Conservation (phyloP, 2,113 vertebrate species). For the Piprites chloris region DNA sequence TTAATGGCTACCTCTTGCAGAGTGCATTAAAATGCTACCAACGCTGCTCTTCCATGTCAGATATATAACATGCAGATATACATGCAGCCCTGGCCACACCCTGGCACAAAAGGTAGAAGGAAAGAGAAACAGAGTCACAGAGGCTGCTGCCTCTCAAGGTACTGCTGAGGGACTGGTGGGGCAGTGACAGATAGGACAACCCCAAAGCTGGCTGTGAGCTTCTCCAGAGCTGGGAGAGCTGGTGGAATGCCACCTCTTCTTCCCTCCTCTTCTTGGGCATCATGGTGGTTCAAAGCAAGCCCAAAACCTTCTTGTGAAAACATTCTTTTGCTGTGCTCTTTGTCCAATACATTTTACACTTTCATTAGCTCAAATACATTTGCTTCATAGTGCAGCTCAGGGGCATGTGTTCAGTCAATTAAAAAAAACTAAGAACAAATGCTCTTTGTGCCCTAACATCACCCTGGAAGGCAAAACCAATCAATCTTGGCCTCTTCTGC, state of each 20-base stretch:
- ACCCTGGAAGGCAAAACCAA: neutral
- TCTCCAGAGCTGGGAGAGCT: neutral
- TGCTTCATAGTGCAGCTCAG: neutral
- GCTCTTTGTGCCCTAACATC: neutral
- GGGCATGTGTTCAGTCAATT: conserved; percentile 18
- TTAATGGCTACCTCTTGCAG: neutral
- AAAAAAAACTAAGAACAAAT: neutral
- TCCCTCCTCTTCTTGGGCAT: neutral
- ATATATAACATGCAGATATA: too few species aligned
- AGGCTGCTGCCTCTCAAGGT: neutral
- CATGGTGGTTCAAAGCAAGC: neutral
- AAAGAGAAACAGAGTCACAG: neutral
- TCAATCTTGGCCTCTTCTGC: neutral
- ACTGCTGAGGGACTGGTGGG: neutral
- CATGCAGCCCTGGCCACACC: neutral
- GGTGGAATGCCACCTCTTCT: neutral
- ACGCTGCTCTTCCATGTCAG: neutral
- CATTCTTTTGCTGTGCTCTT: neutral
- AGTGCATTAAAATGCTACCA: neutral
- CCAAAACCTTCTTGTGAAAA: neutral
- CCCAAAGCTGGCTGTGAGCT: neutral
- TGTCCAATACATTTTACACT: neutral
- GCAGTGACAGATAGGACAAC: neutral
- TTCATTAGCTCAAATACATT: neutral
- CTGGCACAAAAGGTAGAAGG: neutral